Conservation (phyloP, 2,888 invertebrate species). For the Julus scanicus region DNA sequence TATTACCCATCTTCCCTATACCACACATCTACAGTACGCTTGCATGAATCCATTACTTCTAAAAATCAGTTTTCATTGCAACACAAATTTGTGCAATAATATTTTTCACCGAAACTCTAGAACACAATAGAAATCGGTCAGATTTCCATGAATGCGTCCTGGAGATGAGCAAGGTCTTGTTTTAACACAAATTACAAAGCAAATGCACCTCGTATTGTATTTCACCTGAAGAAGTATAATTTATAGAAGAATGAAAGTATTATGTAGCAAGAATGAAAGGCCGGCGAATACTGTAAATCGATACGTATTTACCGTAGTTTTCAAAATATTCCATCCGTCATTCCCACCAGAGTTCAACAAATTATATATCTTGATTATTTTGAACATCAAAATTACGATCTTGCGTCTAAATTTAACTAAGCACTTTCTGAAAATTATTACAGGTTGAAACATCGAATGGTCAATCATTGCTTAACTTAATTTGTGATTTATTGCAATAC, state of each 20-base stretch:
- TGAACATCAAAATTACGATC: too few species aligned
- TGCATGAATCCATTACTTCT: not conserved
- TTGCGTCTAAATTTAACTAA: too few species aligned
- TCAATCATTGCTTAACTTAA: too few species aligned
- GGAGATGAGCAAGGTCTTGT: not conserved
- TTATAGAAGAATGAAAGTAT: conserved; percentile 27
- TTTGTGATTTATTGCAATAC: too few species aligned
- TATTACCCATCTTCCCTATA: not conserved
- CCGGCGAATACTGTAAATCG: not conserved
- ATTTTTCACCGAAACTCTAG: not conserved
- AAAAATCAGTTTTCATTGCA: not conserved
- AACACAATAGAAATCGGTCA: not conserved
- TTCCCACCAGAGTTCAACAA: not conserved
- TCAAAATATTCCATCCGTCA: not conserved
- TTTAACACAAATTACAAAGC: conserved; percentile 20
- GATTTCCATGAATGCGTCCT: conserved; percentile 15
- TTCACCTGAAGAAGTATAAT: conserved; percentile 9
- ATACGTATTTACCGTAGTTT: not conserved
- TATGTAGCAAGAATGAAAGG: not conserved
- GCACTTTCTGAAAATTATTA: too few species aligned
- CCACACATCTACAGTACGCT: not conserved
- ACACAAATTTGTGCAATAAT: not conserved
- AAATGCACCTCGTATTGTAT: not conserved
- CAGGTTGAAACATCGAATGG: too few species aligned
- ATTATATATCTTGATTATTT: not conserved